A percentile compares a stretch with the other conserved stretches of the same genome.
Conservation (phyloP, 2,113 vertebrate species). For the Casuarius casuarius region DNA sequence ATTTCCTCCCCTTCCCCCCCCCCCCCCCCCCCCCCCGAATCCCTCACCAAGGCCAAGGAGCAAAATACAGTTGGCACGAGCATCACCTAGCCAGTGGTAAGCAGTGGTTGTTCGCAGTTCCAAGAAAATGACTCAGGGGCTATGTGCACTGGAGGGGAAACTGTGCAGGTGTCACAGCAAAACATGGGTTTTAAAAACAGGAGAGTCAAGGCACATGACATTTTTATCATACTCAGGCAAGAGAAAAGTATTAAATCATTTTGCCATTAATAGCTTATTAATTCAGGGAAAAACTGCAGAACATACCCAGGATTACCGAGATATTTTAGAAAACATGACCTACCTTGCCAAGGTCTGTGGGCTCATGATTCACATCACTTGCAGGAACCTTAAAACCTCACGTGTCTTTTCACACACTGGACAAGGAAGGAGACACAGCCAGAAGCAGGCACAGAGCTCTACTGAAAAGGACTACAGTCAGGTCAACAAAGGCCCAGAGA, state of each 20-base stretch:
- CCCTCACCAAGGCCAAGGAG: background rate
- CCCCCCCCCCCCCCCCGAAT: background rate
- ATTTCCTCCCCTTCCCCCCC: no score
- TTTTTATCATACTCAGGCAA: background rate
- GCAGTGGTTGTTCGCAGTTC: no score
- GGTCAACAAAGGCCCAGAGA: background rate
- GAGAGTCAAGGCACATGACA: background rate
- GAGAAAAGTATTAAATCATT: background rate
- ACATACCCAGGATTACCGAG: background rate
- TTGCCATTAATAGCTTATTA: background rate
- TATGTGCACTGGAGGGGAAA: background rate
- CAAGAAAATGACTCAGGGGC: background rate
- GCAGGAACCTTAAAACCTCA: background rate
- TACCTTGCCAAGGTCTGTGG: background rate
- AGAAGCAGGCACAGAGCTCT: background rate
- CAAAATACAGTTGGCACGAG: background rate
- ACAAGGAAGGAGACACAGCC: background rate
- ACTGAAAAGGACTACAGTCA: no score
- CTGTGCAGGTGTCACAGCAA: no score
- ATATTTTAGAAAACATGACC: background rate
- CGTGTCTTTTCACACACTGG: rapidly evolving
- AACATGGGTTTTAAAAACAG: no score
- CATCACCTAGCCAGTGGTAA: background rate
- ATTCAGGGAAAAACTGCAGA: background rate
- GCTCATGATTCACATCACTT: rapidly evolving